These are phyloP conservation scores for Salvelinus fontinalis DNA, from an alignment of 2,113 vertebrate genomes.

Conservation along the genomic window DNA sequence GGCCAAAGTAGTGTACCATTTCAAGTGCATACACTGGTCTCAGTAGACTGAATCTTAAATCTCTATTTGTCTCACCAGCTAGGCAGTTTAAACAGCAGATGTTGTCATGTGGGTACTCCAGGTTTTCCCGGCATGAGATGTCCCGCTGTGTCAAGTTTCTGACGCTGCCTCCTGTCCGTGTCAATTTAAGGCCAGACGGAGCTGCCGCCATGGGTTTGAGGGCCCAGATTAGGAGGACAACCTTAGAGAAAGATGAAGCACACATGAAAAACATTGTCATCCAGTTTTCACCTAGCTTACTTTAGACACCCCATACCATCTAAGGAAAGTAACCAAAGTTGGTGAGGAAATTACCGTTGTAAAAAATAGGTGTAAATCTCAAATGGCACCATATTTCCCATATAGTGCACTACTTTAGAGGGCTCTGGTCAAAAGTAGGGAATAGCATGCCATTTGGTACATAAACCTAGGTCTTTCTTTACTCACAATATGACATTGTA, in stretches of 20 bases:
- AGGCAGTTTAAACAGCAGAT: conserved; percentile 71
- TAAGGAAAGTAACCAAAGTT: background rate
- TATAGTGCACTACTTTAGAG: too few species aligned
- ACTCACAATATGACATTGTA: too few species aligned
- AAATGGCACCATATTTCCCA: too few species aligned
- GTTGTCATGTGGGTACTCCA: conserved; percentile 32
- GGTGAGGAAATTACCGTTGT: too few species aligned
- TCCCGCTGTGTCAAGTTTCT: conserved; percentile 5
- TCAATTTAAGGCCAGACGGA: background rate
- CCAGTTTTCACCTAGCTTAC: background rate
- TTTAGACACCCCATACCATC: background rate
- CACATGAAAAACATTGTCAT: background rate
- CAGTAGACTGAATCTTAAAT: background rate
- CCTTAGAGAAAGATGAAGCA: conserved; percentile 29
- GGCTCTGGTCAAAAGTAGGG: too few species aligned
- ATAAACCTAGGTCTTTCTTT: too few species aligned
- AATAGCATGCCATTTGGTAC: too few species aligned
- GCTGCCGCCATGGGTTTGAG: background rate
- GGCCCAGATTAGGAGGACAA: background rate
- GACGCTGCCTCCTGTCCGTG: background rate
- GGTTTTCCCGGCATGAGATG: conserved; percentile 24
- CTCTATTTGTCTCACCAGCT: conserved; percentile 58
- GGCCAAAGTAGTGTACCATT: background rate
- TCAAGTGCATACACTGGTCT: background rate
- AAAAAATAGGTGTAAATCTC: too few species aligned